Evolutionary conservation across 2,113 vertebrate species (phyloP).

Genomic region (Proterorhinus semilunaris): DNA sequence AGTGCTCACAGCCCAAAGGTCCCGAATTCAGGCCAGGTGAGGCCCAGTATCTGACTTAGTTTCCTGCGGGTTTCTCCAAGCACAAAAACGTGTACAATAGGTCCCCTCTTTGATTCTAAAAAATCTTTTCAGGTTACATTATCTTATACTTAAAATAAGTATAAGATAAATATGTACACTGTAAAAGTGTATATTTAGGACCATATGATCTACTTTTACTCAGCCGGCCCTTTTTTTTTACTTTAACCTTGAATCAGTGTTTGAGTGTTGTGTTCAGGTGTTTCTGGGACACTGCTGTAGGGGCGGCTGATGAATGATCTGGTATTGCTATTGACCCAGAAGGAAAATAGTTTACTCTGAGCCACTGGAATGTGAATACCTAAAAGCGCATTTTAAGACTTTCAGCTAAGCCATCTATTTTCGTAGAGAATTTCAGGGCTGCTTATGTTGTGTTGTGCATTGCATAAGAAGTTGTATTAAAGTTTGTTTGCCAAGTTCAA

Average conservation of each 20-base stretch:
- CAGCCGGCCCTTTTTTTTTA: slow-evolving; percentile 46
- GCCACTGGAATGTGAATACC: slow-evolving; percentile 34
- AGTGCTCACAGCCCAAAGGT: too few relatives aligned
- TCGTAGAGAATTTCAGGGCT: neutral
- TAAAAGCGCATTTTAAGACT: slow-evolving; percentile 28
- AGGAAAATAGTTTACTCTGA: slow-evolving; percentile 53
- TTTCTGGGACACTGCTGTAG: slow-evolving; percentile 66
- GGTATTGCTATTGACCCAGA: slow-evolving; percentile 65
- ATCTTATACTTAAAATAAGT: neutral
- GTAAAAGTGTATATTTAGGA: slow-evolving; percentile 24
- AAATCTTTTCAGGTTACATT: too few relatives aligned
- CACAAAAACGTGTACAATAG: too few relatives aligned
- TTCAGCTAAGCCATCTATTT: slow-evolving; percentile 32
- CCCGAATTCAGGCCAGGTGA: too few relatives aligned
- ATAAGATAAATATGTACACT: slow-evolving; percentile 8
- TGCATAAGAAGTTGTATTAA: neutral
- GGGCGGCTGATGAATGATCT: slow-evolving; percentile 65
- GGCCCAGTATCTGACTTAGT: too few relatives aligned
- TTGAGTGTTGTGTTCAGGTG: slow-evolving; percentile 41
- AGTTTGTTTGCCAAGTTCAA: too few relatives aligned
- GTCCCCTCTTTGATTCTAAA: too few relatives aligned
- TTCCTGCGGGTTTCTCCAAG: too few relatives aligned
- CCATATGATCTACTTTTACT: slow-evolving; percentile 55
- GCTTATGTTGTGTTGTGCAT: neutral
- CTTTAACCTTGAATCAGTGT: slow-evolving; percentile 58